Conservation (phyloP, 2,888 invertebrate genomes). For the Ornithoptera alexandrae region DNA sequence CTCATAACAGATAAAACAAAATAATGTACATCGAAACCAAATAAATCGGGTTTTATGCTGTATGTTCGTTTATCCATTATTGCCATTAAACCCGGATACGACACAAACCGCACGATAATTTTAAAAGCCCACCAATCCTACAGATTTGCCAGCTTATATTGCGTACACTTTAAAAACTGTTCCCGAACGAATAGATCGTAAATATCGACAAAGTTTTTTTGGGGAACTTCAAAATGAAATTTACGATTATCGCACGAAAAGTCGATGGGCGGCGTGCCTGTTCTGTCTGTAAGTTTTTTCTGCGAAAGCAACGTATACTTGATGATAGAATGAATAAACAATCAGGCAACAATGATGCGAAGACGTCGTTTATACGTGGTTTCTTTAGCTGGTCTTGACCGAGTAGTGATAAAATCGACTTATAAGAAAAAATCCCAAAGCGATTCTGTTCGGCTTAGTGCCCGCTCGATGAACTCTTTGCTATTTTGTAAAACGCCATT, state of each 20-base stretch:
- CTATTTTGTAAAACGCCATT: no score
- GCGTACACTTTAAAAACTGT: constrained; percentile 19
- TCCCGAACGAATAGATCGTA: constrained; percentile 49
- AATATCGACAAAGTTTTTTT: constrained; percentile 60
- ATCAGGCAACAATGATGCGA: not conserved
- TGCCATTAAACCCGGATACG: constrained; percentile 11
- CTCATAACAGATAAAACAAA: constrained; percentile 38
- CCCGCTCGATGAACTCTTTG: no score
- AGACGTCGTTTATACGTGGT: not conserved
- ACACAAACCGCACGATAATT: constrained; percentile 22
- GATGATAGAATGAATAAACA: constrained; percentile 1
- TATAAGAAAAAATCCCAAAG: no score
- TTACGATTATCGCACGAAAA: constrained; percentile 17
- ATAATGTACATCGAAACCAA: constrained; percentile 43
- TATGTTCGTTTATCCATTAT: constrained; percentile 24
- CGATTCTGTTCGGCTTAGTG: no score
- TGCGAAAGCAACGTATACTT: not conserved
- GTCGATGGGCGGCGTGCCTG: constrained; percentile 15
- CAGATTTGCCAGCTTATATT: constrained; percentile 26
- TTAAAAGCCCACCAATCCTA: constrained; percentile 15
- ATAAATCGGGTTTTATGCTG: constrained; percentile 16
- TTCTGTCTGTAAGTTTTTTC: constrained; percentile 1
- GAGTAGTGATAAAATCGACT: no score
- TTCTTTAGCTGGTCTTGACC: no score
- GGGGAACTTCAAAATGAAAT: constrained; percentile 24